Evolutionary conservation across 2,113 vertebrate species (phyloP), one percentile per base, ranked within the genome.

Genomic region (Struthidea cinerea): DNA sequence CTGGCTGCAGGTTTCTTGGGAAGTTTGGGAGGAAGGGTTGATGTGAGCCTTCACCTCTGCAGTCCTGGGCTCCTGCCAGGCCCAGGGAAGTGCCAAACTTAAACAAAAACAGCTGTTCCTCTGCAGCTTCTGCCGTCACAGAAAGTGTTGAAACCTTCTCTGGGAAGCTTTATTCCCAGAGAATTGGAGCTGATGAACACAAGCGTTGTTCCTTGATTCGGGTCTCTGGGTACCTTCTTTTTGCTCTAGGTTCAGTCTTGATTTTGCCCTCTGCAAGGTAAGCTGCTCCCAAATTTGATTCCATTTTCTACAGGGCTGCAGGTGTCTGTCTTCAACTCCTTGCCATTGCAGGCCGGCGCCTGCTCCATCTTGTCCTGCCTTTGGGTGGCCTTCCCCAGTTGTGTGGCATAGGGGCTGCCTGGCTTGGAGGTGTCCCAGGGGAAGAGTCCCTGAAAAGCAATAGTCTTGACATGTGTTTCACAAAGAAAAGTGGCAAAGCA

Each of bases 331-430:
- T 75, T 39, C 23, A 80, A 6, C 21, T 22, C 47, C 28, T 65
- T 9, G 1, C n/a, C n/a, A 39, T 37, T 78, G n/a, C 77, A 1
- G 3, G 3, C 41, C 2, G 3, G 19, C 0, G 0, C 22, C 28
- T 44, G 22, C n/a, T 70, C 52, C 0, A 0, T 67, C 78, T 55
- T 39, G 27, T 49, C 20, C 33, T 92, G 81, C 28, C 52, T 56
- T 77, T 56, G 84, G 16, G 22, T 85, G n/a, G 18, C 27, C 55
- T 67, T 63, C 14, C 32, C 47, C 10, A 24, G 0, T 14, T 17
- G 14, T 10, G 32, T 22, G 37, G 33, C 7, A 8, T 0, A n/a
- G 27, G 13, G 15, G 27, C 35, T 65, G 21, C 77, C 37, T 75
- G 39, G 11, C 15, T 79, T 59, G 42, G 63, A 33, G 16, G 18